These are phyloP conservation scores for Porites lutea DNA, from an alignment of 64 coral and sea anemone species.

Conservation along the genomic window DNA sequence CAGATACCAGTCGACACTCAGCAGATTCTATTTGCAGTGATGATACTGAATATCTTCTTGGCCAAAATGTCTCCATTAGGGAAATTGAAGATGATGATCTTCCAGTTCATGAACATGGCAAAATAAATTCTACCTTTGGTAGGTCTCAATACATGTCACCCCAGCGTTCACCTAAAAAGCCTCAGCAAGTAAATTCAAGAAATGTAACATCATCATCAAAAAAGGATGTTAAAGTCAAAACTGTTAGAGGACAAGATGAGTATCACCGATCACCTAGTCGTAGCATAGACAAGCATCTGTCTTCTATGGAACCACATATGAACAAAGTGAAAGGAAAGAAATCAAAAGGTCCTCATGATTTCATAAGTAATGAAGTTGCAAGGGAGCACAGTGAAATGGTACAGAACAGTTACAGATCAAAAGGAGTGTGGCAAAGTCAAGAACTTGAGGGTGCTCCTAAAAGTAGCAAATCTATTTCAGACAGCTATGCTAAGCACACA, in stretches of 20 bases:
- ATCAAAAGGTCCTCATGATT: not conserved
- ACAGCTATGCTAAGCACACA: not conserved
- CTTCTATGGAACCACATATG: not conserved
- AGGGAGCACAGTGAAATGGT: not conserved
- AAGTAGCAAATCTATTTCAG: not conserved
- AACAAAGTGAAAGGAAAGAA: slow-evolving; percentile 9
- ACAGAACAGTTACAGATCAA: not conserved
- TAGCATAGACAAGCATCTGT: not conserved
- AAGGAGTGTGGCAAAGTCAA: not conserved
- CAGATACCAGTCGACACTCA: slow-evolving; percentile 66
- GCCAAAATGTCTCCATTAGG: slow-evolving; percentile 90
- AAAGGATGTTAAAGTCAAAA: slow-evolving; percentile 1
- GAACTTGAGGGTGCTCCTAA: slow-evolving; percentile 8
- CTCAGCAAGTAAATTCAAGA: not conserved
- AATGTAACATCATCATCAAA: slow-evolving; percentile 20
- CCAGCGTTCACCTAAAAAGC: slow-evolving; percentile 32
- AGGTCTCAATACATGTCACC: slow-evolving; percentile 7
- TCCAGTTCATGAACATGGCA: not conserved
- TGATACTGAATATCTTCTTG: slow-evolving; percentile 90
- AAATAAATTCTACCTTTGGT: not conserved
- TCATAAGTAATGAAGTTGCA: not conserved
- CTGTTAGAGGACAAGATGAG: not conserved
- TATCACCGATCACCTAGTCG: slow-evolving; percentile 10
- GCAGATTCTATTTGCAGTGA: slow-evolving; percentile 91
- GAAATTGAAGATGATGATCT: slow-evolving; percentile 86